Percentiles rank a stretch among this genome's conserved stretches.
Evolutionary conservation across 2,113 vertebrate species (phyloP).

Genomic region (Benitochromis conjunctus): DNA sequence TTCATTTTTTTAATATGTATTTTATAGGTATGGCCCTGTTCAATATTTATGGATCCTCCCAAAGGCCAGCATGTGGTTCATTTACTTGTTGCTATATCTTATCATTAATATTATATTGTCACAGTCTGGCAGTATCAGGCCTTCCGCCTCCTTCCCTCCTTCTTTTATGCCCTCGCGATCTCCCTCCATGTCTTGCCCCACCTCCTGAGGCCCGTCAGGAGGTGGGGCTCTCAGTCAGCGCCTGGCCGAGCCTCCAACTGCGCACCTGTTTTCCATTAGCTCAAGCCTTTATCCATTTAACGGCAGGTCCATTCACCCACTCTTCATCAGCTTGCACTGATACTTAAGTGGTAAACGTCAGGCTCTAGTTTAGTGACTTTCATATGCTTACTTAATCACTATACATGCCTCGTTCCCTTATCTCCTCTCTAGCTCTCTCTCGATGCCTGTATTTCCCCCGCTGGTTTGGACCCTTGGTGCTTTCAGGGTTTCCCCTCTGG

Average conservation of each 20-base stretch:
- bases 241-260: not conserved
- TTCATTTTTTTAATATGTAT: not conserved
- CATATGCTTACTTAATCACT: not conserved
- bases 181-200: not conserved
- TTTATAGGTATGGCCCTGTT: not conserved
- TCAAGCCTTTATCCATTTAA: not conserved
- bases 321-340: not conserved
- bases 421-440: not conserved
- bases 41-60: not conserved
- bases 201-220: not conserved
- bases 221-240: not conserved
- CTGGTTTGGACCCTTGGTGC: not conserved
- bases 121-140: not conserved
- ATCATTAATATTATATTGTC: not conserved
- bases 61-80: not conserved
- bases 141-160: rapidly evolving
- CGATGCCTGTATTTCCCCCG: not conserved
- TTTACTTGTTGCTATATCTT: not conserved
- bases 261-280: not conserved
- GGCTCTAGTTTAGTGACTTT: not conserved
- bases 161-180: not conserved
- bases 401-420: not conserved
- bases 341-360: not conserved
- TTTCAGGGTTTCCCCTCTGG: not conserved
- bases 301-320: no score